Evolutionary conservation across 2,797 vertebrate species (phyloP).

Genomic region (Muscicapa striata): DNA sequence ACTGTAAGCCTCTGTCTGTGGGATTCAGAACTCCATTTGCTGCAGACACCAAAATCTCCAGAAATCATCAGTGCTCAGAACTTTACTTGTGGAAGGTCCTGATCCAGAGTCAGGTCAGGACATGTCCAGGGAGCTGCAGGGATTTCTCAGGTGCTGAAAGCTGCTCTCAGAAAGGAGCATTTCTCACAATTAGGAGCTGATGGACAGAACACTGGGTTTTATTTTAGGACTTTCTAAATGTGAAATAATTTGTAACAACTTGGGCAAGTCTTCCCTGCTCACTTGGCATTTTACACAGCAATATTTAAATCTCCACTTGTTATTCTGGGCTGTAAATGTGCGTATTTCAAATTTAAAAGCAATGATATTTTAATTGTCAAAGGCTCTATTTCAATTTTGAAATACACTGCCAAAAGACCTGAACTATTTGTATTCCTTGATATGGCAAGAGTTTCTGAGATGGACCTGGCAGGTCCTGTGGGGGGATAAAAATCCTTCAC

Average conservation of each 20-base stretch:
- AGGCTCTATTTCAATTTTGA: not conserved
- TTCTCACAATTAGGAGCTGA: not conserved
- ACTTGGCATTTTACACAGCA: not conserved
- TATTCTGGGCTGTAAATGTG: not conserved
- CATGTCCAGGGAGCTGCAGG: not conserved
- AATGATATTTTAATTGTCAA: not conserved
- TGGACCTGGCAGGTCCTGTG: not conserved
- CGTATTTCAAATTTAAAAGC: not conserved
- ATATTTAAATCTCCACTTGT: not conserved
- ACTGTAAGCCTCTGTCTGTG: not conserved
- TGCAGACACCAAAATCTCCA: not conserved
- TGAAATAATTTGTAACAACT: not conserved
- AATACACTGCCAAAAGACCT: not conserved
- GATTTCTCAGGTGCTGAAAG: not conserved
- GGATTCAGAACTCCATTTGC: not conserved
- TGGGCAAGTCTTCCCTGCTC: not conserved
- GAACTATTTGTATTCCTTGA: not conserved
- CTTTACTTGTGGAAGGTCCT: not conserved
- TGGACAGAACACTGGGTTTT: not conserved
- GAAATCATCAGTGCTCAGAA: not conserved
- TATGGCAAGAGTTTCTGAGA: not conserved
- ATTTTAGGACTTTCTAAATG: not conserved
- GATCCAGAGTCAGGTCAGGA: rapidly evolving
- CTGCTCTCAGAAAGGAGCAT: not conserved
- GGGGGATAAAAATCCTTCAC: not conserved